Base-by-base conservation (phyloP, 2,888 invertebrate genomes). In the Chrysodeixis includens region DNA sequence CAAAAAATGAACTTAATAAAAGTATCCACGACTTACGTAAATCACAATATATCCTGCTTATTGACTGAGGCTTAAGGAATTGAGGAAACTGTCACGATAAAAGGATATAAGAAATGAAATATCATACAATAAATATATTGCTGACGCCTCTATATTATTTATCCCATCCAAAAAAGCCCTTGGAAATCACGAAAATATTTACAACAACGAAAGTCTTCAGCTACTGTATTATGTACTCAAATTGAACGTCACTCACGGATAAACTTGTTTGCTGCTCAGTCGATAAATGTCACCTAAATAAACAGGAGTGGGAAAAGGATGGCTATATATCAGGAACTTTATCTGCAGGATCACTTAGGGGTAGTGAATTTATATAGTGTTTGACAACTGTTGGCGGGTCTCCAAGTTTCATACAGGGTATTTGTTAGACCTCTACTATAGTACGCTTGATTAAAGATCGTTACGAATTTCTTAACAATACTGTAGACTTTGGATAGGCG, bases 231-330 rank as follows among this genome's bases (percentile, higher is more conserved):
- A 40, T n/a, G 6, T 40, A 40, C 40, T 40, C n/a, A 40, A 40
- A 40, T 40, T 40, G n/a, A n/a, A 40, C 40, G 40, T 40, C 40
- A 40, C 40, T 40, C 40, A 40, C 14, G 6, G n/a, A 40, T 40
- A 40, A 40, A n/a, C n/a, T 40, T 40, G 40, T 40, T 40, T 40
- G 40, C n/a, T 40, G 6, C n/a, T n/a, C 40, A 7, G 40, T 40
- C 40, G 40, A 40, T 40, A 40, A 40, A 40, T 40, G 40, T 40
- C 40, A 40, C 40, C 40, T 40, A 40, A 40, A 40, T 40, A 40
- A 40, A 40, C n/a, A 40, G n/a, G 40, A 40, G 6, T 1, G 6
- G 40, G 40, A 40, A 40, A 40, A 40, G 40, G n/a, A n/a, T n/a
- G 40, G 40, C n/a, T n/a, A 40, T 40, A 40, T 40, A 40, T 40